Evolutionary conservation across 2,797 vertebrate genomes (phyloP), one percentile per base, ranked within the genome.

Genomic region (Aldrovandia affinis): DNA sequence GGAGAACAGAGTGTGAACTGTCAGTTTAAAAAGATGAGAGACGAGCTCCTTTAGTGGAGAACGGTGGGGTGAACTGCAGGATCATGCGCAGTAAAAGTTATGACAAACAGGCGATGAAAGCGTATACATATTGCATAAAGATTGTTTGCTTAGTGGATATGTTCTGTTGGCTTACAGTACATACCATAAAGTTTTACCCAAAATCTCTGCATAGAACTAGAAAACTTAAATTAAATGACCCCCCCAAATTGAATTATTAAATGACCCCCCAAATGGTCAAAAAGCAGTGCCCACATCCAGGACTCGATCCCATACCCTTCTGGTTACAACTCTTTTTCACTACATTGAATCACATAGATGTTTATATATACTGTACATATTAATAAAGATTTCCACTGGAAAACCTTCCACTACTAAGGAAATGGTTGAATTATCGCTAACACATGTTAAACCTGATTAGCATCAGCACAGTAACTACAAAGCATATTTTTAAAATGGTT

Each of bases 361-460:
- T 2, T 28, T 20, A 3, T 44, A 28, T 28, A 65, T 2, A n/a
- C 22, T 73, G 36, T 6, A 22, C 15, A 20, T 39, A n/a, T 47
- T 22, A 25, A 77, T 73, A 15, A 18, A 20, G 15, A 73, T 77
- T 12, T 77, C 39, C 73, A 77, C 22, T 1, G 15, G 22, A 50
- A 63, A 42, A 52, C n/a, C 54, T 47, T 47, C 9, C 20, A 47
- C 33, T 77, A 50, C 18, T 57, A 75, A 50, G 12, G 20, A 25
- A 81, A 81, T 25, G 2, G 18, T 20, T 78, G 78, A 77, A 61
- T 83, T 75, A 83, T 50, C 54, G 75, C 28, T 55, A 73, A 73
- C 52, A 57, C 70, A 83, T 44, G 77, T 59, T 47, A 77, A 9
- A 85, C 65, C 36, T 81, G 36, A 61, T 81, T 77, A 42, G 25